A percentile compares a stretch with the other conserved stretches of the same genome.
Conservation (phyloP, 2,113 vertebrate genomes). For the Rhineura floridana region DNA sequence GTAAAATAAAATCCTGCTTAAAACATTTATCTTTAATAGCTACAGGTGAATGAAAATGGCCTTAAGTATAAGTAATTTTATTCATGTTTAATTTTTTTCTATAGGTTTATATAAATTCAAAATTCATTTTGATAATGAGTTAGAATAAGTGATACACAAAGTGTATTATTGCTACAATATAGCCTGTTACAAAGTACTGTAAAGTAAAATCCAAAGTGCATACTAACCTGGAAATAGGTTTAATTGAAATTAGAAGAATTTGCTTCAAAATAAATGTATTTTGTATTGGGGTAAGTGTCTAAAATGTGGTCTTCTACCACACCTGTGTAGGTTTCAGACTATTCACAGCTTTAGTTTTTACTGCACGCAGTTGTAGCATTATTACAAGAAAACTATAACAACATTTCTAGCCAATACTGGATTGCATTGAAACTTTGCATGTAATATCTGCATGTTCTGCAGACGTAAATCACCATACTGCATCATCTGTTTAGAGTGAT, state of each 20-base stretch:
- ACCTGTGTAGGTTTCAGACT: neutral
- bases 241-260: conserved; percentile 5
- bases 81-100: conserved; percentile 61
- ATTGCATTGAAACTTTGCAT: conserved; percentile 61
- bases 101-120: conserved; percentile 65
- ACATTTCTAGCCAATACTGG: conserved; percentile 33
- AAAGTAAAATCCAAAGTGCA: neutral
- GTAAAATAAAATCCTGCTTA: conserved; percentile 70
- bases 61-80: conserved; percentile 76
- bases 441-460: conserved; percentile 65
- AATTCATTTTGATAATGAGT: conserved; percentile 67
- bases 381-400: neutral
- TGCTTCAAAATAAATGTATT: neutral
- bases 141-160: conserved; percentile 43
- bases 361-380: conserved; percentile 57
- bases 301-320: conserved; percentile 37
- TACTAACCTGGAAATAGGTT: neutral
- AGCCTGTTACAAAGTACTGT: conserved; percentile 7
- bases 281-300: neutral
- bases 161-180: conserved; percentile 48
- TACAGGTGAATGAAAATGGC: conserved; percentile 76
- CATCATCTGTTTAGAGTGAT: conserved; percentile 62
- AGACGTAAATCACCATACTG: conserved; percentile 20
- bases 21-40: conserved; percentile 78
- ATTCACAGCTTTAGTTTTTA: conserved; percentile 27